phyloP scores from a whole-genome alignment of 2,797 vertebrate genomes.

The Mormyrops attenuatus region DNA sequence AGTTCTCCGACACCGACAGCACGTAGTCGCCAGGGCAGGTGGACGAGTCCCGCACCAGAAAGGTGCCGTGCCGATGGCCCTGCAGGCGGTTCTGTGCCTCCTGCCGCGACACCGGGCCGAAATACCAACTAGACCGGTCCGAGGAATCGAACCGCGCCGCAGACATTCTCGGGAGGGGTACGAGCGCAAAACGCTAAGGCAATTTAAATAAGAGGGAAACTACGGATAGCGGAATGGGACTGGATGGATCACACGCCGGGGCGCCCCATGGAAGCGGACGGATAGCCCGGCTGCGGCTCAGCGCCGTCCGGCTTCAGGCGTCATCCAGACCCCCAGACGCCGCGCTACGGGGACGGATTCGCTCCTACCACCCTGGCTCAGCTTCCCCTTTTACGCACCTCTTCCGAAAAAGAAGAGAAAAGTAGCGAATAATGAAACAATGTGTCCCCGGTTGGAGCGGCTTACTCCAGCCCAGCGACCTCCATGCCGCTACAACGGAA shows the following conservation, averaged over 20 bases:
- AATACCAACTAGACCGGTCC: slow-evolving; percentile 92
- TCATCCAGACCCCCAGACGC: not conserved
- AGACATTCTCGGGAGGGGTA: slow-evolving; percentile 60
- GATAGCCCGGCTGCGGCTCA: not conserved
- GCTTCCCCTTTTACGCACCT: slow-evolving; percentile 67
- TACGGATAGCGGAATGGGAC: not conserved
- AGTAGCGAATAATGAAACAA: not conserved
- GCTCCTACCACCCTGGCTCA: slow-evolving; percentile 38
- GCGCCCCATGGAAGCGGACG: not conserved
- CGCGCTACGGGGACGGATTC: not conserved
- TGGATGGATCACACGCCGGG: not conserved
- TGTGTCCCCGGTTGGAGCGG: slow-evolving; percentile 35
- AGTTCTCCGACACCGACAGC: slow-evolving; percentile 94
- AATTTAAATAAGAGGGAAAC: not conserved
- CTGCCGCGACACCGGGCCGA: slow-evolving; percentile 83
- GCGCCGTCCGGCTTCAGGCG: not conserved
- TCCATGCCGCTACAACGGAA: slow-evolving; percentile 39
- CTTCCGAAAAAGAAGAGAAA: slow-evolving; percentile 52
- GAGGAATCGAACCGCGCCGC: slow-evolving; percentile 88
- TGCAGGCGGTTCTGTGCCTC: slow-evolving; percentile 89
- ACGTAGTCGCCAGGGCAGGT: slow-evolving; percentile 97
- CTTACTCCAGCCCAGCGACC: slow-evolving; percentile 38
- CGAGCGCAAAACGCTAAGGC: not conserved
- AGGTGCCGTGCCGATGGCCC: slow-evolving; percentile 90
- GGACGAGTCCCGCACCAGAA: slow-evolving; percentile 92